Conservation (phyloP, 2,113 vertebrate genomes). For the Calonectris borealis region DNA sequence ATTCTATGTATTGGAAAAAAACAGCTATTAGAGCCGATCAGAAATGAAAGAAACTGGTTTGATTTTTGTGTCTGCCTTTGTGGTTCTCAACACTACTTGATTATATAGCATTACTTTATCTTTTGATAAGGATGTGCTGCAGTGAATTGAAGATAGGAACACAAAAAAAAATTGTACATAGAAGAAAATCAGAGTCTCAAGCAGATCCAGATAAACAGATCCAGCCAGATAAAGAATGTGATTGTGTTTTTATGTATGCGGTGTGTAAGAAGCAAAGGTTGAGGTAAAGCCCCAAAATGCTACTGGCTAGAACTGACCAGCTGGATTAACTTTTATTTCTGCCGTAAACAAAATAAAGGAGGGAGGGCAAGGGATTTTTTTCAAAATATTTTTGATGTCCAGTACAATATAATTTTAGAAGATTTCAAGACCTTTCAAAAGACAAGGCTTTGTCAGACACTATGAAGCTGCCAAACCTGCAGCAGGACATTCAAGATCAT, state of each 20-base stretch:
- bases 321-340: background rate
- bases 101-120: background rate
- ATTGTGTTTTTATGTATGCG: background rate
- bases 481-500: background rate
- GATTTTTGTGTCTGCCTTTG: background rate
- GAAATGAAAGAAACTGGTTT: background rate
- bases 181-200: background rate
- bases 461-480: background rate
- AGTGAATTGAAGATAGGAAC: background rate
- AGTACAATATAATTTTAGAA: background rate
- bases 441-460: background rate
- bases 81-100: background rate
- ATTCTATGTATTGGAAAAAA: background rate
- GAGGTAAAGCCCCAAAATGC: background rate
- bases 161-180: background rate
- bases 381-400: background rate
- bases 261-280: background rate
- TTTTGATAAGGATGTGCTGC: background rate
- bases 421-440: background rate
- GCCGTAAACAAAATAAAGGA: background rate
- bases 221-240: background rate
- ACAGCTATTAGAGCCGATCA: background rate
- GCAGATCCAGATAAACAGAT: background rate
- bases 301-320: background rate
- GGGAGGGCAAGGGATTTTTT: background rate